A percentile compares a stretch with the other conserved stretches of the same genome.
Conservation (phyloP, 2,888 invertebrate species). For the Amphipoea oculea region DNA sequence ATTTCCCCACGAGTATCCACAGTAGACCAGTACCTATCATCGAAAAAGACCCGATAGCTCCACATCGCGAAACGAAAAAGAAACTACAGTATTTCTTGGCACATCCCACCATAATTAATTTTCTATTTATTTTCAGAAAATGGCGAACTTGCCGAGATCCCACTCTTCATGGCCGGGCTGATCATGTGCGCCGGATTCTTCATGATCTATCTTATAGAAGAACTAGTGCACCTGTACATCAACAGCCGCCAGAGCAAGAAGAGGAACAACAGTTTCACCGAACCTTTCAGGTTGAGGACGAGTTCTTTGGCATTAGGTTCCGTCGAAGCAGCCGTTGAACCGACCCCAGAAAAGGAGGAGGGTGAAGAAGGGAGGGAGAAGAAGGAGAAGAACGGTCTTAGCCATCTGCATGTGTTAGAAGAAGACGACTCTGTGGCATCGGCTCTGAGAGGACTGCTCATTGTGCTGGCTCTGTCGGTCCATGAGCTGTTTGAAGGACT, state of each 20-base stretch:
- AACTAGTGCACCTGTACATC: conserved; percentile 93
- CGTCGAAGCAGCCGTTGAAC: conserved; percentile 31
- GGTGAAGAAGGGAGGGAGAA: no score
- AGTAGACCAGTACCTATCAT: no score
- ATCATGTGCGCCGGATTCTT: conserved; percentile 94
- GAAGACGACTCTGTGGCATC: conserved; percentile 85
- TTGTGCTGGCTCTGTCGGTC: conserved; percentile 93
- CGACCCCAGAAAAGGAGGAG: conserved; percentile 64
- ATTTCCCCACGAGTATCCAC: neutral
- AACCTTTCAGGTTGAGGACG: conserved; percentile 82
- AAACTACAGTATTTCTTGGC: no score
- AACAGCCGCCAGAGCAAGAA: conserved; percentile 87
- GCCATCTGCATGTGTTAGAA: conserved; percentile 75
- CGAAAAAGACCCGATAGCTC: neutral
- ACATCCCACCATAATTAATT: neutral
- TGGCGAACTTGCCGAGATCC: conserved; percentile 88
- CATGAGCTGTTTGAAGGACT: conserved; percentile 97
- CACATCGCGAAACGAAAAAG: neutral
- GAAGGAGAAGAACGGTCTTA: conserved; percentile 72
- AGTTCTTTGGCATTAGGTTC: conserved; percentile 37
- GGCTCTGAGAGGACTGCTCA: conserved; percentile 93
- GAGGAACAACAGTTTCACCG: conserved; percentile 76
- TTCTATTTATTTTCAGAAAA: conserved; percentile 70
- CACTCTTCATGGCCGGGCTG: conserved; percentile 92
- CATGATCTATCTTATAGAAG: conserved; percentile 94